Percentiles rank a stretch among this genome's conserved stretches.
These are phyloP conservation scores for Agriopis leucophaearia DNA, from an alignment of 2,888 invertebrate genomes.

Conservation along the genomic window DNA sequence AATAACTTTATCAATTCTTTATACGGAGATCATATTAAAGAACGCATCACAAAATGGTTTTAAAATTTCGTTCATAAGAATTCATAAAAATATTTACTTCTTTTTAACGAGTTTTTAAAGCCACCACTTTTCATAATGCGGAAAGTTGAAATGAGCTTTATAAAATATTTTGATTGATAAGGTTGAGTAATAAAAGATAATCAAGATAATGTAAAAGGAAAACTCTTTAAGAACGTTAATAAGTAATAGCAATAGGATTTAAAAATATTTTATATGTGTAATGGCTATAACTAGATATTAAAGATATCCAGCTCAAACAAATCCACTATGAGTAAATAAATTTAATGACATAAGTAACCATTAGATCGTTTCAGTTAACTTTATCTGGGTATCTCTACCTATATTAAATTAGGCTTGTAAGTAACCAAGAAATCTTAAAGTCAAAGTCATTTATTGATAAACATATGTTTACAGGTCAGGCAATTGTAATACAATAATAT, in stretches of 20 bases:
- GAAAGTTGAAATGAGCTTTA: conserved; percentile 30
- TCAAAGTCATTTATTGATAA: too few species aligned
- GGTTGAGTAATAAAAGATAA: conserved; percentile 30
- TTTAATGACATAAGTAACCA: too few species aligned
- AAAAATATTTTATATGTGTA: too few species aligned
- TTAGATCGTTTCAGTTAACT: not conserved
- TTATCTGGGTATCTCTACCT: not conserved
- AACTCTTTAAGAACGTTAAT: conserved; percentile 4
- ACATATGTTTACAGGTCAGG: too few species aligned
- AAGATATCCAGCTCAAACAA: too few species aligned
- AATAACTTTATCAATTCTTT: not conserved
- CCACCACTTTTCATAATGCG: conserved; percentile 17
- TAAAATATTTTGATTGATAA: conserved; percentile 30
- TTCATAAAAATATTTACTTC: conserved; percentile 22
- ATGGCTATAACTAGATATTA: too few species aligned
- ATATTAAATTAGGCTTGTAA: not conserved
- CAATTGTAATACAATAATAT: too few species aligned
- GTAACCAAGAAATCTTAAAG: too few species aligned
- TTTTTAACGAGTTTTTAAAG: conserved; percentile 28
- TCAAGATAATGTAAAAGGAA: conserved; percentile 8
- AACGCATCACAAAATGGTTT: conserved; percentile 3
- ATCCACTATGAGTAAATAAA: too few species aligned
- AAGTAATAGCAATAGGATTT: too few species aligned
- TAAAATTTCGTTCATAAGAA: conserved; percentile 12
- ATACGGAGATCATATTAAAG: not conserved